These are phyloP conservation scores for Zenarchopterus dispar DNA, from an alignment of 2,797 vertebrate species.

Conservation along the genomic window DNA sequence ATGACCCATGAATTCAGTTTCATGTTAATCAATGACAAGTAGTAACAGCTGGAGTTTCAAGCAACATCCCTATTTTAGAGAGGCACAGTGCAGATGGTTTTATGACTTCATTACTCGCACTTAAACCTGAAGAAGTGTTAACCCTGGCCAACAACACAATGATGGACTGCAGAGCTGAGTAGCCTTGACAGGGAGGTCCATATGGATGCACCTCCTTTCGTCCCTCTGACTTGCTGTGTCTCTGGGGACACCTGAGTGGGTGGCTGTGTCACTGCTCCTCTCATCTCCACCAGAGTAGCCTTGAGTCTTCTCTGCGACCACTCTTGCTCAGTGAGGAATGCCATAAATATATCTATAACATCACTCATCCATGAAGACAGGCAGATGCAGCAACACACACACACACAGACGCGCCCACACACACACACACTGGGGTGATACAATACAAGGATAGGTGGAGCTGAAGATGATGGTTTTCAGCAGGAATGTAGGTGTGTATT, in stretches of 20 bases:
- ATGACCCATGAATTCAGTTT: constrained; percentile 22
- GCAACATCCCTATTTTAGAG: constrained; percentile 37
- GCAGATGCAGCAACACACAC: constrained; percentile 28
- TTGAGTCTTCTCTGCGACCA: constrained; percentile 26
- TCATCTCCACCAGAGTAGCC: constrained; percentile 39
- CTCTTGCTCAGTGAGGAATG: constrained; percentile 30
- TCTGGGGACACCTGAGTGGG: constrained; percentile 29
- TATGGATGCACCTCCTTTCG: constrained; percentile 58
- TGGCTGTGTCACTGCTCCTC: constrained; percentile 34
- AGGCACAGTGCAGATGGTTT: constrained; percentile 47
- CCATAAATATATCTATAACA: constrained; percentile 31
- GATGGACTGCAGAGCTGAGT: constrained; percentile 69
- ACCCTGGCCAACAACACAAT: constrained; percentile 53
- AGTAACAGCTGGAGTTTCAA: constrained; percentile 28
- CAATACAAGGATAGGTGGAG: constrained; percentile 21
- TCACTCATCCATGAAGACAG: constrained; percentile 35
- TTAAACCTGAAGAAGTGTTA: constrained; percentile 63
- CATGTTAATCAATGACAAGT: constrained; percentile 32
- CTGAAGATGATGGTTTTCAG: constrained; percentile 23
- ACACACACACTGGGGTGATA: constrained; percentile 5
- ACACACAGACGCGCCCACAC: constrained; percentile 14
- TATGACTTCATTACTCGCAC: constrained; percentile 65
- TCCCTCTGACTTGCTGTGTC: constrained; percentile 32
- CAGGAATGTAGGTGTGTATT: not conserved
- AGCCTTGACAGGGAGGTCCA: constrained; percentile 70